These are phyloP conservation scores for Hypomecis atomaria DNA, from an alignment of 2,888 invertebrate species.

Conservation along the genomic window DNA sequence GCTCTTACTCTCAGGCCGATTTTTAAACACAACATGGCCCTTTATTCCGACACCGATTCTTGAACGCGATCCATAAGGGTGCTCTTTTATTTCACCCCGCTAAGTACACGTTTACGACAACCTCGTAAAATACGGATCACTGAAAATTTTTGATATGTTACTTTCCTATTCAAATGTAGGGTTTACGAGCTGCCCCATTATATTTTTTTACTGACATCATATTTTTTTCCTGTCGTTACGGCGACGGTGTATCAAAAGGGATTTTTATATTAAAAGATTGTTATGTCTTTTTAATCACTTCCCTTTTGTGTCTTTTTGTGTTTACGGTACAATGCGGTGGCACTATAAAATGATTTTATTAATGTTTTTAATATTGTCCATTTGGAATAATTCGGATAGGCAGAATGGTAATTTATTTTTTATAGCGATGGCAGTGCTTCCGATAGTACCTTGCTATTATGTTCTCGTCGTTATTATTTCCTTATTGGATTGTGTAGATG, in stretches of 20 bases:
- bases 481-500: constrained; percentile 34
- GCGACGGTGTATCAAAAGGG: constrained; percentile 77
- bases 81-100: constrained; percentile 65
- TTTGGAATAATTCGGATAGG: constrained; percentile 42
- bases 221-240: constrained; percentile 74
- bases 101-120: constrained; percentile 83
- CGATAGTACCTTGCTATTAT: constrained; percentile 30
- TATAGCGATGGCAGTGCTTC: constrained; percentile 39
- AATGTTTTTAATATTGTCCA: constrained; percentile 47
- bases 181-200: constrained; percentile 80
- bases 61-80: constrained; percentile 71
- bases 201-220: constrained; percentile 79
- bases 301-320: constrained; percentile 64
- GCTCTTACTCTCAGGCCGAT: constrained; percentile 60
- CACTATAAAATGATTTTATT: constrained; percentile 55
- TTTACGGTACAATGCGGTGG: constrained; percentile 65
- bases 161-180: constrained; percentile 82
- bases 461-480: constrained; percentile 31
- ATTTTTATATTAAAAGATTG: constrained; percentile 70
- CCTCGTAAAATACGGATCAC: constrained; percentile 84
- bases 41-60: constrained; percentile 66
- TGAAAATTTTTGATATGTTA: constrained; percentile 85
- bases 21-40: constrained; percentile 49
- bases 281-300: constrained; percentile 82
- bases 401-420: constrained; percentile 45